These are phyloP conservation scores for Drosophila tani DNA, from an alignment of 1,140 invertebrate species.

Conservation along the genomic window DNA sequence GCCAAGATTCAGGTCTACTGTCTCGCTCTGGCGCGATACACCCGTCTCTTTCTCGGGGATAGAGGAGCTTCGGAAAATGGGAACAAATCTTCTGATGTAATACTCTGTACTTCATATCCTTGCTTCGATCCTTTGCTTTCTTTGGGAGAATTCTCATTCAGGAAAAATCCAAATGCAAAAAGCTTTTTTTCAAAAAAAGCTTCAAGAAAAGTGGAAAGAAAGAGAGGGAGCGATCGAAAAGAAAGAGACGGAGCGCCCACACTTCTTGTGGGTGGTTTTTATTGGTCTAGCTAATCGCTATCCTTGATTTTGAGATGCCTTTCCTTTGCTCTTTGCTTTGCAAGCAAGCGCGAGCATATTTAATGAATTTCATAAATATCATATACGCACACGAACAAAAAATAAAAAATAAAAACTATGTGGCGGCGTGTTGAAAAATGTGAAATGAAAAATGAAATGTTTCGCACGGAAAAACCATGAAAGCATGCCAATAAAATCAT, in stretches of 20 bases:
- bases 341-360: conserved; percentile 52
- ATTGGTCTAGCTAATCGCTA: conserved; percentile 52
- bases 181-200: conserved; percentile 5
- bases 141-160: not conserved
- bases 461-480: conserved; percentile 66
- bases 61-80: conserved; percentile 13
- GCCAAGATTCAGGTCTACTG: not conserved
- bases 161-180: not conserved
- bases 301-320: conserved; percentile 46
- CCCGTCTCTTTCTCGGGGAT: conserved; percentile 1
- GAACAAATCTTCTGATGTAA: not conserved
- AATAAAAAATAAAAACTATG: conserved; percentile 12
- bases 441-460: conserved; percentile 53
- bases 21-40: conserved; percentile 1
- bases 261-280: conserved; percentile 45
- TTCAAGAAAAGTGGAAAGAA: conserved; percentile 2
- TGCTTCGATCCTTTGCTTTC: not conserved
- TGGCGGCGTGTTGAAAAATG: conserved; percentile 34
- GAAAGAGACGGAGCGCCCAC: conserved; percentile 20
- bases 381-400: conserved; percentile 13
- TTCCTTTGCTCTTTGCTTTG: conserved; percentile 6
- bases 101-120: not conserved
- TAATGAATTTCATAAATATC: conserved; percentile 75
- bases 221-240: not conserved
- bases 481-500: conserved; percentile 81